Evolutionary conservation across 2,113 vertebrate species (phyloP).

Genomic region (Tamias sibiricus): DNA sequence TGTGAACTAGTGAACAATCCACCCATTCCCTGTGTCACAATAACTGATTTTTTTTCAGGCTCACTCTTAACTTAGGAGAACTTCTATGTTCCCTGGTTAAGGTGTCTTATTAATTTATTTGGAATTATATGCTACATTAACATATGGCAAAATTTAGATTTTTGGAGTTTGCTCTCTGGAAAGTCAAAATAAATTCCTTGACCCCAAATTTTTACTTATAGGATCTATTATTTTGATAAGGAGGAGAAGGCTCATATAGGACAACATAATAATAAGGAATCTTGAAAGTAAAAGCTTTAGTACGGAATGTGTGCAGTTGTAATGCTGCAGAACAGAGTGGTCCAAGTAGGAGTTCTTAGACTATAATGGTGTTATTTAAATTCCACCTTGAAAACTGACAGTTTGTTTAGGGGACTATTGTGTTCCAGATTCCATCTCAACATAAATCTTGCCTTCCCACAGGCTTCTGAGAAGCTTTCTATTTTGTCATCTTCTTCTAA

Average conservation of each 20-base stretch:
- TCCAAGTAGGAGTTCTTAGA: constrained; percentile 59
- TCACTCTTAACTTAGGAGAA: neutral
- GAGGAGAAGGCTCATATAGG: constrained; percentile 81
- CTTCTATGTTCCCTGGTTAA: neutral
- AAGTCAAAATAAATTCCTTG: constrained; percentile 51
- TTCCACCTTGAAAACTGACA: constrained; percentile 84
- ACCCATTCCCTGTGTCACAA: neutral
- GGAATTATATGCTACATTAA: neutral
- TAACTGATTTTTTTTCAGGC: neutral
- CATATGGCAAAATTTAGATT: neutral
- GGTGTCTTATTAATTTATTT: constrained; percentile 18
- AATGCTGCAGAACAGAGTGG: constrained; percentile 81
- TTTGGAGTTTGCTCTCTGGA: neutral
- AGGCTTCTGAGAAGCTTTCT: constrained; percentile 67
- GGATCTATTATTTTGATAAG: constrained; percentile 48
- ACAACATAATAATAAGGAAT: constrained; percentile 82
- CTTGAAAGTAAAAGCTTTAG: constrained; percentile 84
- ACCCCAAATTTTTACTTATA: neutral
- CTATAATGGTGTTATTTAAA: constrained; percentile 87
- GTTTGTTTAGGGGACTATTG: constrained; percentile 81
- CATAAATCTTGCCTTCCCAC: constrained; percentile 80
- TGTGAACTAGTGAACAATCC: neutral
- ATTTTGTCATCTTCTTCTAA: constrained; percentile 66
- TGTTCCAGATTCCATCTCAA: constrained; percentile 84
- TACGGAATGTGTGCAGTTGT: constrained; percentile 82